Percentiles rank a stretch among this genome's conserved stretches.
phyloP scores from a whole-genome alignment of 2,113 vertebrate genomes.

The Circaetus cinerascens region DNA sequence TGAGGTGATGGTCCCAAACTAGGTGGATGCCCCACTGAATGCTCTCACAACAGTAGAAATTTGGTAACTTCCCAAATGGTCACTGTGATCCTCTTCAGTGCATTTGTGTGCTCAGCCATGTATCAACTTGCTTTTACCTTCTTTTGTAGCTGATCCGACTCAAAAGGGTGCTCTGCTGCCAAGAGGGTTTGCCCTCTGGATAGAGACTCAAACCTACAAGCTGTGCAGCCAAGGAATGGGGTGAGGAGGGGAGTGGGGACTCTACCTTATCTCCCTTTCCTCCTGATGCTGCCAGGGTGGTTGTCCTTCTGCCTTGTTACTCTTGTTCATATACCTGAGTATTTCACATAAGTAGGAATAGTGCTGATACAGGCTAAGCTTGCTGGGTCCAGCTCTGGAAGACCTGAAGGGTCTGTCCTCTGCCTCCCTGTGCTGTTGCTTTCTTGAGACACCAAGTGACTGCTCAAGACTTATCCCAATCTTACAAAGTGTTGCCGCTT shows the following conservation, averaged over 20 bases:
- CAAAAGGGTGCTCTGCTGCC: not conserved
- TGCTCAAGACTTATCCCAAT: not conserved
- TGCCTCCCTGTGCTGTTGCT: not conserved
- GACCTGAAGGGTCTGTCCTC: not conserved
- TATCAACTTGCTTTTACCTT: not conserved
- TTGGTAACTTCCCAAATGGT: not conserved
- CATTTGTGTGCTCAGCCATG: not conserved
- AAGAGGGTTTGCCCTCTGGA: not conserved
- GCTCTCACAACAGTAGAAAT: not conserved
- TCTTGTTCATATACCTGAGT: not conserved
- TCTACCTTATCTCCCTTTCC: not conserved
- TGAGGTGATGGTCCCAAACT: not conserved
- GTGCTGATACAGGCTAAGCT: not conserved
- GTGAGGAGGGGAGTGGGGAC: not conserved
- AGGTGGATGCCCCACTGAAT: not conserved
- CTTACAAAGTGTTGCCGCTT: rapidly evolving
- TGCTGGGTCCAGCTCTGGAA: not conserved
- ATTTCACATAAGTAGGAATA: not conserved
- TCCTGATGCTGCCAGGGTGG: not conserved
- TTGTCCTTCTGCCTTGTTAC: not conserved
- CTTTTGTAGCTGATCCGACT: not conserved
- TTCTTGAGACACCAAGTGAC: not conserved
- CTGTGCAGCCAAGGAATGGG: not conserved
- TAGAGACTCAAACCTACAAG: not conserved
- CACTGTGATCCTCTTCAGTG: not conserved